These are phyloP conservation scores for Gnatocerus cornutus DNA, from an alignment of 2,888 invertebrate species.

Conservation along the genomic window DNA sequence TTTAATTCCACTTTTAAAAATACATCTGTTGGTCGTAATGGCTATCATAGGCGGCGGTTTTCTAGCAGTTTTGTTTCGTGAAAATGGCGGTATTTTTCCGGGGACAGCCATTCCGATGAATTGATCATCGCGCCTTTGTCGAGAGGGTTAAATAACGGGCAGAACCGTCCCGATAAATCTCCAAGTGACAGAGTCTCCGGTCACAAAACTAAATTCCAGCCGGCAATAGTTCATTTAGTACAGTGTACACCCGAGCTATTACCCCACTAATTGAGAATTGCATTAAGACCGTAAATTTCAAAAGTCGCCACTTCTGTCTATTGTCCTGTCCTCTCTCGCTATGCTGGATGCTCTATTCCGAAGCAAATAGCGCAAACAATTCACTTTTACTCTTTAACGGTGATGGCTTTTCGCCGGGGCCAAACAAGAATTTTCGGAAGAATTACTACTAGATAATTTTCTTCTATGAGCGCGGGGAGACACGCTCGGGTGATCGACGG, in stretches of 20 bases:
- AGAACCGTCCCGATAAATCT: slow-evolving; percentile 58
- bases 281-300: slow-evolving; percentile 78
- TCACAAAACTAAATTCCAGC: slow-evolving; percentile 70
- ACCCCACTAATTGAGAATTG: slow-evolving; percentile 81
- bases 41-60: slow-evolving; percentile 24
- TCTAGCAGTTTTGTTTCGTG: not conserved
- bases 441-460: too few relatives aligned
- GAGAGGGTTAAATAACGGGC: slow-evolving; percentile 17
- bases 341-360: slow-evolving; percentile 28
- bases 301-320: slow-evolving; percentile 69
- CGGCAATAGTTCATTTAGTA: slow-evolving; percentile 70
- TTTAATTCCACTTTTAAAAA: slow-evolving; percentile 49
- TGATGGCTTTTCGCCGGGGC: slow-evolving; percentile 13
- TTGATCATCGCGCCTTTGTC: slow-evolving; percentile 3
- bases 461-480: too few relatives aligned
- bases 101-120: slow-evolving; percentile 4
- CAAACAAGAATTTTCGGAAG: too few relatives aligned
- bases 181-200: slow-evolving; percentile 63
- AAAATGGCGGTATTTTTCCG: too few relatives aligned
- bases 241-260: slow-evolving; percentile 74
- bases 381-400: slow-evolving; percentile 45
- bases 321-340: slow-evolving; percentile 59
- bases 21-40: slow-evolving; percentile 43
- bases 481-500: too few relatives aligned
- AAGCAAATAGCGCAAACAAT: slow-evolving; percentile 46